Evolutionary conservation across 2,888 invertebrate genomes (phyloP).

Genomic region (Ophion costatus): DNA sequence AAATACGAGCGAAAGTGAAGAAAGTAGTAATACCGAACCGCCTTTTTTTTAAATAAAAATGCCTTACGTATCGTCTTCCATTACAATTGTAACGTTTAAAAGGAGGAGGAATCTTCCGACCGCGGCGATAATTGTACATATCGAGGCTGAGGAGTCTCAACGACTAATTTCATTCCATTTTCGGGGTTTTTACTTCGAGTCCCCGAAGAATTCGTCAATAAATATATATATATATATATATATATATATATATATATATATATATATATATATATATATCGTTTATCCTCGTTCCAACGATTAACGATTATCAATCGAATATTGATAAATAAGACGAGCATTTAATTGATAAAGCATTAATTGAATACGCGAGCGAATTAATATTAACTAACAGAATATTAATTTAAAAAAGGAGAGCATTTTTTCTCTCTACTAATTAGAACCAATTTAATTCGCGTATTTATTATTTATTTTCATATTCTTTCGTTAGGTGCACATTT

Average conservation of each 20-base stretch:
- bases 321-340: background rate
- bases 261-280: no score
- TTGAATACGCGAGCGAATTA: background rate
- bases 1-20: background rate
- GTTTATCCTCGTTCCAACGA: background rate
- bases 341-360: background rate
- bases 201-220: background rate
- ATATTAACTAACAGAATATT: background rate
- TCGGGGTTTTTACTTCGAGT: conserved; percentile 5
- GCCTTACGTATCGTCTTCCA: conserved; percentile 38
- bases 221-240: no score
- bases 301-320: background rate
- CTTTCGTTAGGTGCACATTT: background rate
- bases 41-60: background rate
- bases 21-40: background rate
- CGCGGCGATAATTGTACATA: conserved; percentile 44
- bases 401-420: background rate
- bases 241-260: no score
- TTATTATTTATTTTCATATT: conserved; percentile 41
- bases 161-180: conserved; percentile 36
- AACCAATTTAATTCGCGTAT: conserved; percentile 19
- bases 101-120: background rate
- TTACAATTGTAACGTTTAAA: background rate
- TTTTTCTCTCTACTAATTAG: conserved; percentile 1
- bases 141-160: conserved; percentile 11